A percentile compares a stretch with the other conserved stretches of the same genome.
Conservation (phyloP, 2,113 vertebrate species). For the Hemichromis elongatus region DNA sequence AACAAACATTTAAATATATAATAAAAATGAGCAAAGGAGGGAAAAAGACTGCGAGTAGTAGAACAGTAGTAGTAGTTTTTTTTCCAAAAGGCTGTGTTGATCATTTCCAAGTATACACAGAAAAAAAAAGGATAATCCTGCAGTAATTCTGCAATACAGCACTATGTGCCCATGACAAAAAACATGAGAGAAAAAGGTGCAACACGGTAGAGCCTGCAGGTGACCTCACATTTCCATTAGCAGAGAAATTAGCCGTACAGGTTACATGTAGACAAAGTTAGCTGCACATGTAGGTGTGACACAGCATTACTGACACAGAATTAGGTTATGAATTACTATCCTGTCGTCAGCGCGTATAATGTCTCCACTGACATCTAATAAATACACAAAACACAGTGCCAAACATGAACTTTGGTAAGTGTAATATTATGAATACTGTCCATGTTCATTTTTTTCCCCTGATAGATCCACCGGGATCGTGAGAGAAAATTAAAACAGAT, state of each 20-base stretch:
- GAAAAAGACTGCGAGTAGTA: neutral
- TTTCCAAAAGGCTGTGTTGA: neutral
- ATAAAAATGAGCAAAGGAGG: neutral
- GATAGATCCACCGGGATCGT: neutral
- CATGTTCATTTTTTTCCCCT: neutral
- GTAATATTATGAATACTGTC: slow-evolving; percentile 17
- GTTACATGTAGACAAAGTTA: slow-evolving; percentile 12
- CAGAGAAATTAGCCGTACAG: neutral
- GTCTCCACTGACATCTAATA: slow-evolving; percentile 12
- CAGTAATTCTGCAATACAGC: neutral
- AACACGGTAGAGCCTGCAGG: neutral
- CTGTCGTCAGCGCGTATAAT: neutral
- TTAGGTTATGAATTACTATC: neutral
- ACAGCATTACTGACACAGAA: neutral
- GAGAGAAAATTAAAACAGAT: neutral
- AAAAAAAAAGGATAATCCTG: neutral
- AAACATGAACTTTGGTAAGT: slow-evolving; percentile 44
- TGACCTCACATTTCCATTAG: neutral
- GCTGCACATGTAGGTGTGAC: slow-evolving; percentile 36
- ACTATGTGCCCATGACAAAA: neutral
- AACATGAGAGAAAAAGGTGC: neutral
- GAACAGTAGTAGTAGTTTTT: neutral
- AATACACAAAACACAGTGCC: slow-evolving; percentile 46
- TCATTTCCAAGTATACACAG: neutral
- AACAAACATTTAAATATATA: slow-evolving; percentile 22